Evolutionary conservation across 30 jellyfish, hydroid and myxozoan genomes (phyloP), one percentile per base, ranked within the genome.

Genomic region (Thelohanellus kitauei): DNA sequence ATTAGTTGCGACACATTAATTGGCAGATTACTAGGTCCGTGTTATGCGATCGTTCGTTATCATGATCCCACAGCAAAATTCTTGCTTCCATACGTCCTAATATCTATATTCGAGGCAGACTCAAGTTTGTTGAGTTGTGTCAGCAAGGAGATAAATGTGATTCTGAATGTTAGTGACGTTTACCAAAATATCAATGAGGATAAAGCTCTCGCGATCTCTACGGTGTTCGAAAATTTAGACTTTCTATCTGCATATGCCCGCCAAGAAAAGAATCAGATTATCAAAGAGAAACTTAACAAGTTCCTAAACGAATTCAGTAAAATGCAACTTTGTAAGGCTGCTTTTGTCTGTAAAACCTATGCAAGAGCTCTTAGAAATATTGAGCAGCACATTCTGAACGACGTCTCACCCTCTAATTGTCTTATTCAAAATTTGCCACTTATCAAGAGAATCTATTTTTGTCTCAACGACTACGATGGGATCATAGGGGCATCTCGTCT

Each of bases 241-340:
- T n/a, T n/a, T n/a, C n/a, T n/a, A n/a, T n/a, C n/a, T 39, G 88
- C 64, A 38, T 75, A 47, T 57, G 95, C 95, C 8, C 62, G 64
- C 33, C 64, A 75, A 43, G 95, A 61, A 17, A 88, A 61, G 8
- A 87, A 75, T 52, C 56, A 60, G 32, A 75, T 75, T 86, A 62
- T 75, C 17, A 88, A 75, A 32, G 35, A 27, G n/a, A 27, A 27
- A 27, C n/a, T 27, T 8, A 8, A 5, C 8, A 5, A 5, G n/a
- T 27, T 27, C n/a, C n/a, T 27, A 27, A 27, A 27, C 8, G 35
- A 27, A 5, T 27, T 27, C 35, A 5, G 10, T 5, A 5, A n/a
- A n/a, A 27, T 27, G 8, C 10, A 27, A 5, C 35, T 27, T 27
- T 27, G 35, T 27, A 27, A n/a, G n/a, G 8, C 35, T 5, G 8